Evolutionary conservation across 2,113 vertebrate species (phyloP), one percentile per base, ranked within the genome.

Genomic region (Mobula birostris): DNA sequence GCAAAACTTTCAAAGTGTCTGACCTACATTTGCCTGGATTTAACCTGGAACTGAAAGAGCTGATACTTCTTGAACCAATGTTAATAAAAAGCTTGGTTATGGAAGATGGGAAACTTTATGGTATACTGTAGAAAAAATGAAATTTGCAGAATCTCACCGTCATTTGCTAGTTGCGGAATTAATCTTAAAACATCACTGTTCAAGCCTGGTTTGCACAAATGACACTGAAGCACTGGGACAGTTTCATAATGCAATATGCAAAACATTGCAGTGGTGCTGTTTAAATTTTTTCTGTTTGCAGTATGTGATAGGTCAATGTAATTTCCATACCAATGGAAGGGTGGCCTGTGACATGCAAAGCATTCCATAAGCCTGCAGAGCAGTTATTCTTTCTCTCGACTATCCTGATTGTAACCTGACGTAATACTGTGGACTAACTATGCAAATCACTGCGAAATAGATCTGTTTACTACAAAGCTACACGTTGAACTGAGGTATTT

Each of bases 311-410:
- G 68, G 24, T 93, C 91, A 76, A 29, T 72, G 68, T 93, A 29
- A 93, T 93, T 93, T 93, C 70, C 91, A 48, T 74, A 76, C 91
- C 29, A 19, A 40, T 56, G 68, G 36, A 93, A 93, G 68, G 66
- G 40, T 72, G 70, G 36, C 91, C 40, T 29, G 32, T 74, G 4
- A 40, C 40, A 93, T 93, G 91, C 91, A 93, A 93, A 93, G 21
- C 68, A 93, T 21, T 72, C 91, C 40, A 74, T 93, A 40, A 93
- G 48, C 70, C 91, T 74, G 40, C 70, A 1, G 56, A 24, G 11
- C 63, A 74, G 68, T 21, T 93, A 29, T 29, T 93, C 91, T 93
- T 74, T 93, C 91, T 21, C 91, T 93, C 4, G 68, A 56, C 70
- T 56, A 36, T 15, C 87, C 17, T n/a, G 63, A 15, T 90, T 68